These are phyloP conservation scores for Colaptes auratus DNA, from an alignment of 2,113 vertebrate genomes.

Conservation along the genomic window DNA sequence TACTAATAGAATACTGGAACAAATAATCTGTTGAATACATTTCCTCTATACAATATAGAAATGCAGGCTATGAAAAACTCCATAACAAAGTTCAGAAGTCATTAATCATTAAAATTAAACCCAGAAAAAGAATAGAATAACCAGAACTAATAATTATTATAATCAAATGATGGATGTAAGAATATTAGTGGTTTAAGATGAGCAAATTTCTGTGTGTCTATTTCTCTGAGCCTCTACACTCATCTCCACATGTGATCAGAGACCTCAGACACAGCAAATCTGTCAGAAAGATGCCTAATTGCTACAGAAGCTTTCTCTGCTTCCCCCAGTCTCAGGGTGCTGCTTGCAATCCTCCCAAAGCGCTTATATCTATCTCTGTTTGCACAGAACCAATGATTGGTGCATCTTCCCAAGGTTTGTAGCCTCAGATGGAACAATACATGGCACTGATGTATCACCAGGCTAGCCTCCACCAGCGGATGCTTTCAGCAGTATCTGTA, in stretches of 20 bases:
- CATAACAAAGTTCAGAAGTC: neutral
- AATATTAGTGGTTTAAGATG: neutral
- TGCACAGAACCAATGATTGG: neutral
- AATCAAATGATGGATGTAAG: neutral
- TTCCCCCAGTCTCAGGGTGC: neutral
- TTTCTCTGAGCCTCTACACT: neutral
- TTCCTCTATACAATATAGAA: neutral
- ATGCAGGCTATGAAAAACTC: neutral
- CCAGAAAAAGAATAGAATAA: neutral
- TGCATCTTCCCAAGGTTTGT: neutral
- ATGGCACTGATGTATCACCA: neutral
- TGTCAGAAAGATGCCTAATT: neutral
- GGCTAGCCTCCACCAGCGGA: neutral
- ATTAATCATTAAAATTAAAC: neutral
- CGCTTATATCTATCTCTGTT: neutral
- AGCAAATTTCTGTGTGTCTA: neutral
- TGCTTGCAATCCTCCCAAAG: neutral
- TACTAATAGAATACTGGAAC: neutral
- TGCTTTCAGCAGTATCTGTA: neutral
- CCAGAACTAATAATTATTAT: neutral
- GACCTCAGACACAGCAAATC: neutral
- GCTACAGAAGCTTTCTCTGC: neutral
- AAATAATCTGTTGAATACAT: neutral
- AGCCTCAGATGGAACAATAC: neutral
- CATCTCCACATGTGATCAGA: neutral